A percentile compares a stretch with the other conserved stretches of the same genome.
Evolutionary conservation across 2,888 invertebrate species (phyloP).

Genomic region (Pristionchus entomophagus): DNA sequence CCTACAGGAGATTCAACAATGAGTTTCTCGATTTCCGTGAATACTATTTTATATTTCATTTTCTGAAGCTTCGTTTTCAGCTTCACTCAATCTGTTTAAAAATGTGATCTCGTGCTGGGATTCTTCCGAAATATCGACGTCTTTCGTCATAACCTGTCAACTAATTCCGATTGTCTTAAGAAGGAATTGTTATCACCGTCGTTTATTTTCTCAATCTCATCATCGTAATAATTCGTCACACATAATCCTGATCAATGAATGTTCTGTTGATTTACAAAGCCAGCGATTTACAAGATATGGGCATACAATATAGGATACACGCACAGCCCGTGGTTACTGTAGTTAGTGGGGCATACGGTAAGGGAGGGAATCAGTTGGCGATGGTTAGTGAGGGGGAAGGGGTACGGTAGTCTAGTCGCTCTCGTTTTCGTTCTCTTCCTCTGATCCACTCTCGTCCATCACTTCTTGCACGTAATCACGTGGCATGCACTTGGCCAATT

Average conservation of each 20-base stretch:
- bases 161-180: too few species aligned
- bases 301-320: neutral
- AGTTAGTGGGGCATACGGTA: conserved; percentile 25
- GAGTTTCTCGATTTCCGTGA: too few species aligned
- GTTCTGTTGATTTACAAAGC: too few species aligned
- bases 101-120: too few species aligned
- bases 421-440: conserved; percentile 39
- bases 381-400: neutral
- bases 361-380: neutral
- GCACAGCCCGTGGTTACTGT: conserved; percentile 35
- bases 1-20: too few species aligned
- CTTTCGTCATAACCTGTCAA: too few species aligned
- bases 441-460: conserved; percentile 59
- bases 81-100: too few species aligned
- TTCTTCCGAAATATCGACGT: too few species aligned
- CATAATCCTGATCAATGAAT: neutral
- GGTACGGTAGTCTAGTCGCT: conserved; percentile 38
- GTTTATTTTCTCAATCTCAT: conserved; percentile 17
- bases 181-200: conserved; percentile 11
- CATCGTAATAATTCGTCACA: neutral
- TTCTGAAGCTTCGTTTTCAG: too few species aligned
- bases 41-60: too few species aligned
- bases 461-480: conserved; percentile 64
- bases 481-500: conserved; percentile 62
- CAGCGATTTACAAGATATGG: neutral